Evolutionary conservation across 2,113 vertebrate species (phyloP).

Genomic region (Passer domesticus): DNA sequence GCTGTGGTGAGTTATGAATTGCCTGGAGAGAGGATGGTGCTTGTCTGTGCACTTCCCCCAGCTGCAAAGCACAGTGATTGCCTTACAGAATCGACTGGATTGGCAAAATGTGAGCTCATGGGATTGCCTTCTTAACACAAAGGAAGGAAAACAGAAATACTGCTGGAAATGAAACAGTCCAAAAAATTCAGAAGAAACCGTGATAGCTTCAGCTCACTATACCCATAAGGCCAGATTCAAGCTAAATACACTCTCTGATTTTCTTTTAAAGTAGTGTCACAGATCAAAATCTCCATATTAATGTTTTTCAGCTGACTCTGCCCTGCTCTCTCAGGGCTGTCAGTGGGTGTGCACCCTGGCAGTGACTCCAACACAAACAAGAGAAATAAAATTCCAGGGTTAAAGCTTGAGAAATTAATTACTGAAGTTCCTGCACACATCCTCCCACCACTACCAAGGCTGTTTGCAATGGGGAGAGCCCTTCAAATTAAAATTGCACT

Average conservation of each 20-base stretch:
- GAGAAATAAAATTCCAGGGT: background rate
- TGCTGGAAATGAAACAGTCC: background rate
- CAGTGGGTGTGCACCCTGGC: background rate
- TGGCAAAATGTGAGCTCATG: background rate
- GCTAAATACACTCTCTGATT: background rate
- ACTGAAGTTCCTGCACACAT: background rate
- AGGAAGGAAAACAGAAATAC: background rate
- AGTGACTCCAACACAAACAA: background rate
- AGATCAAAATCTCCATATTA: background rate
- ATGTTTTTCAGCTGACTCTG: background rate
- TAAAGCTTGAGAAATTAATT: background rate
- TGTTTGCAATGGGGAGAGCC: fast-evolving
- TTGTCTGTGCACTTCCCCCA: background rate
- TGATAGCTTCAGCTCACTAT: background rate
- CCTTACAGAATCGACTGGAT: background rate
- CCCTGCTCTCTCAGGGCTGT: background rate
- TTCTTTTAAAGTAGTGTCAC: background rate
- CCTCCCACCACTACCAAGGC: background rate
- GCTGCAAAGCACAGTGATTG: background rate
- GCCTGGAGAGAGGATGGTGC: background rate
- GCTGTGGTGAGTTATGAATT: background rate
- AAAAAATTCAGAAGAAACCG: background rate
- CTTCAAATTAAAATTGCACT: background rate
- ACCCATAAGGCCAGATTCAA: background rate
- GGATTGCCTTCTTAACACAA: background rate